Percentiles rank a stretch among this genome's conserved stretches.
Conservation (phyloP, 2,113 vertebrate species). For the Aix galericulata region DNA sequence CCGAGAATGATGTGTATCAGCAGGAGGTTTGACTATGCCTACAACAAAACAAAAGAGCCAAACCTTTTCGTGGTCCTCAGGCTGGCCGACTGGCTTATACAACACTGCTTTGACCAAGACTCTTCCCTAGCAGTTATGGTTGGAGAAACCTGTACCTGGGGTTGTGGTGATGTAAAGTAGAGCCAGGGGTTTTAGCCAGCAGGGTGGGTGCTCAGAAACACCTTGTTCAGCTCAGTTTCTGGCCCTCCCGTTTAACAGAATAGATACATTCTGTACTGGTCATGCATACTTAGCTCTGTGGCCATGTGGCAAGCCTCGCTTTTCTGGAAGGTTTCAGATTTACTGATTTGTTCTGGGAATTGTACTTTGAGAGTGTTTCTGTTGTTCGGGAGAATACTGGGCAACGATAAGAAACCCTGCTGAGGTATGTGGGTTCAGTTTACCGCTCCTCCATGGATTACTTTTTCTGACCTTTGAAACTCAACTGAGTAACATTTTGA, state of each 20-base stretch:
- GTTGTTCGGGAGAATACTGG: constrained; percentile 6
- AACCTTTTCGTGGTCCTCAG: background rate
- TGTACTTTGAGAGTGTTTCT: constrained; percentile 6
- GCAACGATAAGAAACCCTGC: constrained; percentile 27
- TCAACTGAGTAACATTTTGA: constrained; percentile 26
- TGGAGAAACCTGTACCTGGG: background rate
- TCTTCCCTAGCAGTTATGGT: background rate
- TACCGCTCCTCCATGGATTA: background rate
- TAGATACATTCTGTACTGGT: background rate
- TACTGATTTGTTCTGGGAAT: constrained; percentile 1
- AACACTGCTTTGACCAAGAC: background rate
- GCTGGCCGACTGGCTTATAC: background rate
- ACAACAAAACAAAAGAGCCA: background rate
- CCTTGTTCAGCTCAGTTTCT: background rate
- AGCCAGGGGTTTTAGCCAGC: background rate
- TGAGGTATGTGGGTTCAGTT: constrained; percentile 37
- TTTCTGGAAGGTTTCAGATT: constrained; percentile 25
- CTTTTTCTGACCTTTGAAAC: constrained; percentile 55
- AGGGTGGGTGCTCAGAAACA: background rate
- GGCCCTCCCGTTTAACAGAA: background rate
- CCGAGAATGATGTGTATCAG: background rate
- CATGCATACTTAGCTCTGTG: background rate
- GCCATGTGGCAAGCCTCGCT: background rate
- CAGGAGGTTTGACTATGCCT: background rate
- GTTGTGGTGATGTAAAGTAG: background rate